Evolutionary conservation across 2,113 vertebrate species (phyloP), one percentile per base, ranked within the genome.

Genomic region (Peucedramus taeniatus): DNA sequence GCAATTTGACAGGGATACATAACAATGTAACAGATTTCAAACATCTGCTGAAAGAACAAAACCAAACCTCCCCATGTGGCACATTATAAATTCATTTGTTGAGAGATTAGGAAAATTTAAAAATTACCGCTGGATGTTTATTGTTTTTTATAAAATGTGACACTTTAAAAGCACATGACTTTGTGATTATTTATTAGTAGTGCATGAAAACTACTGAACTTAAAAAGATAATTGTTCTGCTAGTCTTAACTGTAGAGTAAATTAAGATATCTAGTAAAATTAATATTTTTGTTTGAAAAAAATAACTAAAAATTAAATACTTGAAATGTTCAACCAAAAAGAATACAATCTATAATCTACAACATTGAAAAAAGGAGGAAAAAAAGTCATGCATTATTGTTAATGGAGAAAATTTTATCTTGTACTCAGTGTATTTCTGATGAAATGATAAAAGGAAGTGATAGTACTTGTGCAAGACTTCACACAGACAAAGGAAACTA

Each of bases 401-500:
- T 89, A 81, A 42, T 26, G 16, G 53, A 84, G 17, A 81, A 81
- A 78, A 79, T 50, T 71, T 87, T 60, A 27, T 80, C 15, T 86
- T 83, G 19, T 63, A 54, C 24, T 35, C 56, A 87, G 28, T 59
- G 17, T 78, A 49, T 87, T 93, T 81, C 54, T 94, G 42, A 87
- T 50, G 2, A 92, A 94, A 79, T 42, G 8, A 78, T 80, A 61
- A 85, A 94, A 79, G 57, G 23, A 68, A 56, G 39, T 60, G 39
- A 79, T 86, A 88, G 65, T 44, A 64, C 30, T 83, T 81, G 63
- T 71, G 21, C 44, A 88, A 90, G 54, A 40, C 28, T 80, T 79
- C 75, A 86, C 26, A 65, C 69, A 95, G 81, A 93, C 68, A 96
- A 94, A 95, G 26, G 40, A 76, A 90, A 65, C 66, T 86, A 88